These are phyloP conservation scores for Erythrocercus mccallii DNA, from an alignment of 2,113 vertebrate genomes.

Conservation along the genomic window DNA sequence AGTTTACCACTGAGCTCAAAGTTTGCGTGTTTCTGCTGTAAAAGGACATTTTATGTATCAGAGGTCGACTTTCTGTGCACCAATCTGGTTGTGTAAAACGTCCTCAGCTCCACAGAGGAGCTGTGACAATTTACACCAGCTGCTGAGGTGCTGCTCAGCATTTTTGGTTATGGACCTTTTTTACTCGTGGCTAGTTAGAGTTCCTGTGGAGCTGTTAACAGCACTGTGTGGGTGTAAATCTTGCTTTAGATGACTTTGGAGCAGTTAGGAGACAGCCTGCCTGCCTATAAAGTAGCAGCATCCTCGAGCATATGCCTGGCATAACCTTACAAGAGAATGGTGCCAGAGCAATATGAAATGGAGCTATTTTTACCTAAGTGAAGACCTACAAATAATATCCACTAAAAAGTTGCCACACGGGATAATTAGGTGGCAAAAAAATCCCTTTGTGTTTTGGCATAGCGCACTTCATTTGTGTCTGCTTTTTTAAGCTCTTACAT, in stretches of 20 bases:
- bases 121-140: neutral
- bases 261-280: neutral
- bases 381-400: neutral
- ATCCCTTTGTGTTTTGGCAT: neutral
- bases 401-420: neutral
- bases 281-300: neutral
- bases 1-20: neutral
- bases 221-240: neutral
- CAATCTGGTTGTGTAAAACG: neutral
- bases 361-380: neutral
- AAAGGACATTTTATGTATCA: neutral
- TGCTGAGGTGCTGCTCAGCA: constrained; percentile 25
- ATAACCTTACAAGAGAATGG: neutral
- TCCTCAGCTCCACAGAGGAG: neutral
- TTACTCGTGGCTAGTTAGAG: constrained; percentile 18
- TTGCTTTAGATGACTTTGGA: neutral
- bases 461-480: neutral
- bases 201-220: neutral
- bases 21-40: neutral
- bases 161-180: constrained; percentile 32
- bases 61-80: neutral
- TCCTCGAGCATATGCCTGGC: neutral
- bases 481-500: neutral
- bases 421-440: neutral
- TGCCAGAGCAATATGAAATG: neutral